Percentiles rank a stretch among this genome's conserved stretches.
Evolutionary conservation across 1,140 invertebrate genomes (phyloP).

Genomic region (Daktulosphaira vitifoliae): DNA sequence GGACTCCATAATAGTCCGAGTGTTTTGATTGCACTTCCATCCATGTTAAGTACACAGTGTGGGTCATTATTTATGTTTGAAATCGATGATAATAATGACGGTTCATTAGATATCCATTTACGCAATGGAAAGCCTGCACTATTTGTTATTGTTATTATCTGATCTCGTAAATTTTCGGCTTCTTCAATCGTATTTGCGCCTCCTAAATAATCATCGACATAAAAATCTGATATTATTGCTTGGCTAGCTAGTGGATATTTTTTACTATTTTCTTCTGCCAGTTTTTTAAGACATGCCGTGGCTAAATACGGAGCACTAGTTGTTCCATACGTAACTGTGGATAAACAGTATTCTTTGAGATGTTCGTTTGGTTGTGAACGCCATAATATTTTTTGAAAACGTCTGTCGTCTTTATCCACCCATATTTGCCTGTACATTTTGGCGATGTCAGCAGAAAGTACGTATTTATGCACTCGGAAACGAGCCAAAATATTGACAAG

Average conservation of each 20-base stretch:
- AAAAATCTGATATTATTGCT: too few species aligned
- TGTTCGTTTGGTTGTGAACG: too few species aligned
- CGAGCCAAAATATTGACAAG: constrained; percentile 38
- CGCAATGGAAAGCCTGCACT: neutral
- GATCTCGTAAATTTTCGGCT: neutral
- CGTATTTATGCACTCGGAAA: too few species aligned
- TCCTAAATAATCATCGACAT: too few species aligned
- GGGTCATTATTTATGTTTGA: neutral
- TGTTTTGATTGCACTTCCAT: neutral
- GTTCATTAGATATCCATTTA: neutral
- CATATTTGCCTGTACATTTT: constrained; percentile 8
- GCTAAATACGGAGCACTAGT: constrained; percentile 41
- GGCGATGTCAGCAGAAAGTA: too few species aligned
- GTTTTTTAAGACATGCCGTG: constrained; percentile 39
- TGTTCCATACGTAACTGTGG: too few species aligned
- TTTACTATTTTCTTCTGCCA: neutral
- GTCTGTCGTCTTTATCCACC: neutral
- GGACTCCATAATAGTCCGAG: neutral
- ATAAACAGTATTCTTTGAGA: too few species aligned
- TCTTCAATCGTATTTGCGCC: too few species aligned
- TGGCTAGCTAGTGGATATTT: too few species aligned
- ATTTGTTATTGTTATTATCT: neutral
- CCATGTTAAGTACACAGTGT: neutral
- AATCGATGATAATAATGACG: neutral
- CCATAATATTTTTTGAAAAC: constrained; percentile 43